Evolutionary conservation across 2,888 invertebrate genomes (phyloP), one percentile per base, ranked within the genome.

Genomic region (Idaea straminata): DNA sequence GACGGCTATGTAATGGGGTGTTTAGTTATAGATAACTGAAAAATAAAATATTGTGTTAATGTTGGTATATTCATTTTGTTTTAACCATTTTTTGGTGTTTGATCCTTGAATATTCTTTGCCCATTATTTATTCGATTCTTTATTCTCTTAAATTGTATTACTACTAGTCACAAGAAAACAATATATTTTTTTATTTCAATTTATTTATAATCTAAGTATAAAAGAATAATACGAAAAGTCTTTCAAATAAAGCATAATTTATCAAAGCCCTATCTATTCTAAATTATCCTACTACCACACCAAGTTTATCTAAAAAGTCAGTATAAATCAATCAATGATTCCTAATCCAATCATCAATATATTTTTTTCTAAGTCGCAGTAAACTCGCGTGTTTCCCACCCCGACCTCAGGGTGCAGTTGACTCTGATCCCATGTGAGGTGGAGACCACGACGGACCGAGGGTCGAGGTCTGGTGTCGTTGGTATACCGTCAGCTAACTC

Each of bases 21-120:
- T 69, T 79, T 81, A 75, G 68, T 57, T 63, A 69, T 65, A 72
- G 67, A 70, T 57, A 61, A 69, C 38, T 67, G 62, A 64, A 70
- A 70, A 75, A 73, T 80, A 77, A 81, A 77, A 68, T 73, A 80
- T 72, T 67, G 77, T 81, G 82, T 83, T 82, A 74, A 82, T 74
- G 84, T 83, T 83, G 75, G 47, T 13, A 47, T 64, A 38, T 61
- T 61, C 64, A 71, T 81, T 80, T 83, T 62, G 76, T 74, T 81
- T 67, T 47, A 63, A 64, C 36, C 16, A 34, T 15, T 16, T n/a
- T 36, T 36, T 36, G 36, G 36, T 36, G 5, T 36, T 7, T 1
- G 1, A 7, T 36, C 36, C 36, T 36, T 10, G 36, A 5, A 7
- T 5, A 7, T 5, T 36, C 4, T 36, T 36, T 36, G 4, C 6